These are phyloP conservation scores for Oreochromis aureus DNA, from an alignment of 2,113 vertebrate genomes.

Conservation along the genomic window DNA sequence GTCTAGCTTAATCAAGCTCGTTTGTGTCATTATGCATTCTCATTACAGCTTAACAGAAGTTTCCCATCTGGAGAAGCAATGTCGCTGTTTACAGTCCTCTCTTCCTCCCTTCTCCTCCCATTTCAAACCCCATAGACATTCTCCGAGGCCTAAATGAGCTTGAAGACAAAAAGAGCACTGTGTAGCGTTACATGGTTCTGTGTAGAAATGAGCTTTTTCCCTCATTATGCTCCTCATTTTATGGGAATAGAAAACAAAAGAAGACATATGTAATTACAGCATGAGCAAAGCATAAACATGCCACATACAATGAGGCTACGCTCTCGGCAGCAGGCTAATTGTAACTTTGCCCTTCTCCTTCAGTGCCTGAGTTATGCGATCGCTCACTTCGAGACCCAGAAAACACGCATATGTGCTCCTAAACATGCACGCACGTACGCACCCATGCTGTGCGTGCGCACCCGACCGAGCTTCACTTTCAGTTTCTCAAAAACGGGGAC, in stretches of 20 bases:
- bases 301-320: conserved; percentile 36
- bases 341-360: conserved; percentile 53
- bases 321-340: conserved; percentile 60
- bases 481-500: background rate
- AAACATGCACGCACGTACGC: conserved; percentile 9
- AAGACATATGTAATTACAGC: conserved; percentile 69
- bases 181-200: conserved; percentile 17
- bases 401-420: conserved; percentile 40
- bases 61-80: conserved; percentile 56
- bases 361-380: conserved; percentile 54
- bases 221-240: conserved; percentile 56
- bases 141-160: conserved; percentile 52
- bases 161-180: conserved; percentile 51
- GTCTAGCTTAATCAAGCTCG: conserved; percentile 47
- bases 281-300: conserved; percentile 64
- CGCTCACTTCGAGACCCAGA: conserved; percentile 40
- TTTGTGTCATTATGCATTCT: conserved; percentile 60
- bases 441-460: conserved; percentile 1
- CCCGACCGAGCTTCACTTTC: conserved; percentile 16
- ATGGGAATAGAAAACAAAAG: conserved; percentile 65
- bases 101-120: conserved; percentile 21
- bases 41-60: conserved; percentile 58
- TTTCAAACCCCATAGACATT: conserved; percentile 47
- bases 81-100: conserved; percentile 49
- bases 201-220: conserved; percentile 26